Evolutionary conservation across 2,797 vertebrate genomes (phyloP).

Genomic region (Pangasius krempfi): DNA sequence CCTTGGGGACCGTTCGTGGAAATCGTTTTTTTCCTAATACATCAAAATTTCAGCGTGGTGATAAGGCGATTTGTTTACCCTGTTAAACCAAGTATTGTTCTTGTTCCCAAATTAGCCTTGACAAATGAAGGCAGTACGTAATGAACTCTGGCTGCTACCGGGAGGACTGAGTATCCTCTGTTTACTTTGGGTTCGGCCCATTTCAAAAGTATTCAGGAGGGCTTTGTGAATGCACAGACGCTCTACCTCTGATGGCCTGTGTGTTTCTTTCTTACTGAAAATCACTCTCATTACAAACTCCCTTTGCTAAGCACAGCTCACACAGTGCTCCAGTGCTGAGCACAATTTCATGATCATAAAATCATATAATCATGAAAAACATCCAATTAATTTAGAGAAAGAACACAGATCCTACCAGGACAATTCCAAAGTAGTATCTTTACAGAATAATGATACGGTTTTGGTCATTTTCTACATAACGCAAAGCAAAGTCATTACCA

Average conservation of each 20-base stretch:
- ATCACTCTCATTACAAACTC: not conserved
- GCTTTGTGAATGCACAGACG: conserved; percentile 10
- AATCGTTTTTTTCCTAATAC: conserved; percentile 40
- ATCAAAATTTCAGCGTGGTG: conserved; percentile 39
- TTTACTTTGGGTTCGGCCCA: conserved; percentile 52
- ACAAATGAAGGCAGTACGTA: conserved; percentile 46
- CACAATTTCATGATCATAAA: not conserved
- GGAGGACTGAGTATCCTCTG: conserved; percentile 48
- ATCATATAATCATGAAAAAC: not conserved
- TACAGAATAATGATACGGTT: not conserved
- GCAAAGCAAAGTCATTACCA: not conserved
- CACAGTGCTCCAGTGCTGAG: not conserved
- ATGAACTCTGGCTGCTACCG: conserved; percentile 57
- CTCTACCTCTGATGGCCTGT: conserved; percentile 13
- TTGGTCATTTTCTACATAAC: not conserved
- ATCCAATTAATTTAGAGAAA: not conserved
- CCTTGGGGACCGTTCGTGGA: conserved; percentile 41
- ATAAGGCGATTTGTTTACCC: conserved; percentile 48
- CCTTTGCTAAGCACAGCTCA: conserved; percentile 8
- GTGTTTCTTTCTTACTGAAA: not conserved
- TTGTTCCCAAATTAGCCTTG: conserved; percentile 50
- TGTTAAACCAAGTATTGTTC: conserved; percentile 50
- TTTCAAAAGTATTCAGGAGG: conserved; percentile 22
- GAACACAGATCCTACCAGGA: not conserved
- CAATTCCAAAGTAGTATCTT: not conserved